Evolutionary conservation across 2,888 invertebrate species (phyloP), one percentile per base, ranked within the genome.

Genomic region (Drosophila mulleri): DNA sequence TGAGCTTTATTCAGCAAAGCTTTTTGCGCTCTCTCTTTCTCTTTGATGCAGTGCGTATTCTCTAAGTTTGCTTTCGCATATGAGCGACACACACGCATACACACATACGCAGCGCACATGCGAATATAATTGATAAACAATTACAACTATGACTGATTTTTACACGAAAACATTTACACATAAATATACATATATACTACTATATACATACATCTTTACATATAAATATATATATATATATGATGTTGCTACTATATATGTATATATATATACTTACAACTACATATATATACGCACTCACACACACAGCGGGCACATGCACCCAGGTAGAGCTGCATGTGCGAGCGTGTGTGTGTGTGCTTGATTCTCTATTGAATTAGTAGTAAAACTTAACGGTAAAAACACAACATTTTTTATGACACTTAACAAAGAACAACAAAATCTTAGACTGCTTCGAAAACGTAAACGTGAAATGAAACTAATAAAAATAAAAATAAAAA

Each of bases 381-480:
- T 71, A 80, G 78, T 67, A 75, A 82, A 72, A 72, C 63, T 59
- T 73, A 72, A 80, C 56, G 64, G 71, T 87, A 76, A 82, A 48
- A 48, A 48, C 59, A 80, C 66, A 32, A 80, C 66, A 32, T 61
- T 73, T 87, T 82, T 87, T 85, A 84, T 72, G 72, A 84, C 74
- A 80, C 78, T 80, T 65, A 68, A 74, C 56, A 69, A 78, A 65
- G 48, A 80, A 85, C 80, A 90, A 86, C 84, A 91, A 90, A 86
- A 89, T 84, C 87, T 87, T 90, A 90, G 90, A 90, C 91, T 90
- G 91, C 90, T 90, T 90, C 85, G 82, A 91, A 83, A 84, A 88
- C 77, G 83, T 84, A 80, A 81, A 82, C 80, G 82, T 83, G 73
- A 86, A 80, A 82, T 67, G 74, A 67, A 75, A 74, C 58, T 57